phyloP scores from a whole-genome alignment of 2,797 vertebrate species.

The Protosalanx chinensis region DNA sequence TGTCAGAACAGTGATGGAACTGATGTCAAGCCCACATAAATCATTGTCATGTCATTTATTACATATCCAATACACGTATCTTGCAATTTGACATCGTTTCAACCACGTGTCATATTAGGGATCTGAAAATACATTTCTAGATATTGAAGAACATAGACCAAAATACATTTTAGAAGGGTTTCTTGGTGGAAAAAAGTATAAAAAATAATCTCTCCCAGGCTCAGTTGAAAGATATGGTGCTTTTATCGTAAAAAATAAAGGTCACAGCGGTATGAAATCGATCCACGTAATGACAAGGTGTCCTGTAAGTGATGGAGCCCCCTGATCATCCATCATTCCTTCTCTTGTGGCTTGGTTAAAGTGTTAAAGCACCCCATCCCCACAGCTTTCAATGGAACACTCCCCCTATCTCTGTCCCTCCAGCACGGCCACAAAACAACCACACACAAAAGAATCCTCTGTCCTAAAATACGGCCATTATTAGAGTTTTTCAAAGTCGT shows the following conservation, averaged over 20 bases:
- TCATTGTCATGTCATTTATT: constrained; percentile 52
- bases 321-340: too few species aligned
- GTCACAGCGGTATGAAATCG: not conserved
- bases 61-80: constrained; percentile 31
- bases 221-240: not conserved
- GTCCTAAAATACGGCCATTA: too few species aligned
- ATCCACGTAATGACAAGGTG: not conserved
- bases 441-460: too few species aligned
- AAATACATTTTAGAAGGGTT: not conserved
- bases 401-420: not conserved
- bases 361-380: constrained; percentile 12
- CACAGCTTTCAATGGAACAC: not conserved
- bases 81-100: constrained; percentile 11
- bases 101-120: not conserved
- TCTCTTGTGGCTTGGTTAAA: constrained; percentile 35
- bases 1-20: constrained; percentile 54
- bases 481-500: constrained; percentile 45
- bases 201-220: not conserved
- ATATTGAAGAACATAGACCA: too few species aligned
- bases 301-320: not conserved
- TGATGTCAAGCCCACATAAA: constrained; percentile 52
- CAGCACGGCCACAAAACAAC: not conserved
- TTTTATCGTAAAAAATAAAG: not conserved
- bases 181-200: not conserved
- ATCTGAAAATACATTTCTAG: not conserved